Conservation (phyloP, 1,140 invertebrate species). For the Drosophila rufa region DNA sequence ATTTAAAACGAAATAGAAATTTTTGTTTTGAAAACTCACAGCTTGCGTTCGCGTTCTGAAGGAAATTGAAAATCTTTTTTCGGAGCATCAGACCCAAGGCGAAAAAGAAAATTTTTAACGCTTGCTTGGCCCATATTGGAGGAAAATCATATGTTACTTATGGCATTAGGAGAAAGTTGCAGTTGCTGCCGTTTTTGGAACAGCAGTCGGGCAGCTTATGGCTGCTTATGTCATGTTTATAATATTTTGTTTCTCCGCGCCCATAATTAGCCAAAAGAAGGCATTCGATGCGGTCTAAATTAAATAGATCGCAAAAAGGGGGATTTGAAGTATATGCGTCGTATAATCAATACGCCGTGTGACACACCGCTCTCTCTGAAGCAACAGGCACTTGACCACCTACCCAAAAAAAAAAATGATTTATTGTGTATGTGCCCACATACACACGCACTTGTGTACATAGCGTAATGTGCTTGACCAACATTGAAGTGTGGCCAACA, state of each 20-base stretch:
- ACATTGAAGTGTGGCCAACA: constrained; percentile 68
- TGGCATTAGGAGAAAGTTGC: constrained; percentile 62
- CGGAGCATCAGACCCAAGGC: not conserved
- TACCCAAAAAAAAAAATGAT: constrained; percentile 53
- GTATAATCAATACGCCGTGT: constrained; percentile 73
- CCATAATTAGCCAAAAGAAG: constrained; percentile 48
- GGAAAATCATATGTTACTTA: constrained; percentile 38
- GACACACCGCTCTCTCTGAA: constrained; percentile 43
- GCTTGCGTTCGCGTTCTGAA: constrained; percentile 38
- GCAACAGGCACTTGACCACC: constrained; percentile 61
- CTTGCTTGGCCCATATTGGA: constrained; percentile 36
- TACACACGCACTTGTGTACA: constrained; percentile 31
- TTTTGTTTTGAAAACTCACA: constrained; percentile 55
- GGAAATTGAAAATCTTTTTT: constrained; percentile 40
- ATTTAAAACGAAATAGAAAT: constrained; percentile 19
- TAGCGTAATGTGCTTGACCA: constrained; percentile 74
- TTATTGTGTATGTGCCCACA: constrained; percentile 28
- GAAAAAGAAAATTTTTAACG: constrained; percentile 1
- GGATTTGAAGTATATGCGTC: constrained; percentile 20
- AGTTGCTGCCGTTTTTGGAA: constrained; percentile 42
- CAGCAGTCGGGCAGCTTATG: constrained; percentile 25
- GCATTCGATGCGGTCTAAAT: constrained; percentile 32
- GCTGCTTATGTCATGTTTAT: constrained; percentile 60
- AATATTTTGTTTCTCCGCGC: constrained; percentile 37
- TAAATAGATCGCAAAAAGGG: constrained; percentile 30